phyloP scores from a whole-genome alignment of 2,113 vertebrate species.

The Rhombomys opimus region DNA sequence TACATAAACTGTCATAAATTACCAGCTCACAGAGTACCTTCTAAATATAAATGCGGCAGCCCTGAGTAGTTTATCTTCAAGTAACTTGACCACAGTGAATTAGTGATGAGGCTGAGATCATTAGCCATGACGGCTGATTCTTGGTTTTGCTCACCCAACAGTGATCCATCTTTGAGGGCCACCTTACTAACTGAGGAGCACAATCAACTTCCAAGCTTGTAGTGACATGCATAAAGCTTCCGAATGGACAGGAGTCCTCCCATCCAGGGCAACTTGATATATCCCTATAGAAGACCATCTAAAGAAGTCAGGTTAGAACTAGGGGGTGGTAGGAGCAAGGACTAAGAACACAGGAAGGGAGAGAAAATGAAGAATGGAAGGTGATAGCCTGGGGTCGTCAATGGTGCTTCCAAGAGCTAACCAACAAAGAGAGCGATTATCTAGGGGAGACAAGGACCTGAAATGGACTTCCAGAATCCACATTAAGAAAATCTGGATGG shows the following conservation, averaged over 20 bases:
- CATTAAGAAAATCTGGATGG: not conserved
- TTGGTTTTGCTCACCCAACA: not conserved
- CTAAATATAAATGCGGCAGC: constrained; percentile 16
- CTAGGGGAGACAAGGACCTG: not conserved
- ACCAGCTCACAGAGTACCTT: constrained; percentile 9
- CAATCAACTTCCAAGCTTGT: not conserved
- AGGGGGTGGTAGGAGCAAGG: not conserved
- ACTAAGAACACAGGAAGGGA: not conserved
- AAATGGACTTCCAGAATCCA: not conserved
- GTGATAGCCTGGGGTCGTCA: too few species aligned
- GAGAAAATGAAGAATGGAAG: not conserved
- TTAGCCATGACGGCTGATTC: not conserved
- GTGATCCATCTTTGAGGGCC: not conserved
- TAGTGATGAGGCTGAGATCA: not conserved
- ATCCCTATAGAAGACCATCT: not conserved
- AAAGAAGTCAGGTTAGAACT: not conserved
- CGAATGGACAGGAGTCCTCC: not conserved
- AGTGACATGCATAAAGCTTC: not conserved
- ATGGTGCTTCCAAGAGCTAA: not conserved
- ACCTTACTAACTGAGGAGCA: not conserved
- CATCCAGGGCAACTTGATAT: not conserved
- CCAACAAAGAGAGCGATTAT: not conserved
- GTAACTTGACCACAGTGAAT: not conserved
- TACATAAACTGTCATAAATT: not conserved
- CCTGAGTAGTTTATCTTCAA: not conserved